Conservation (phyloP, 2,888 invertebrate genomes). For the Lithophane socia region DNA sequence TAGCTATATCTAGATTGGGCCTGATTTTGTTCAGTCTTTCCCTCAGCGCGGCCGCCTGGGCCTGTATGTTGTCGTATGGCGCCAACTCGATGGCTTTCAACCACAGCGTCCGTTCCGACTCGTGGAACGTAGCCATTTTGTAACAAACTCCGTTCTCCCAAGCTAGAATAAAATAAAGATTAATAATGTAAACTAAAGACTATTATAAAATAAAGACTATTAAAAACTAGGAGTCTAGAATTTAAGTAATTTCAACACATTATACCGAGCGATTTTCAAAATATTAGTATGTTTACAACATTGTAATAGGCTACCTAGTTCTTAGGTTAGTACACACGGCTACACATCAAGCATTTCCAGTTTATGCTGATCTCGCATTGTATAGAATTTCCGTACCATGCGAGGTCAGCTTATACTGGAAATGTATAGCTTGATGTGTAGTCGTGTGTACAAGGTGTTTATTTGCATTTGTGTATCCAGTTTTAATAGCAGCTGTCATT, state of each 20-base stretch:
- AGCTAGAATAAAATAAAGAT: slow-evolving; percentile 86
- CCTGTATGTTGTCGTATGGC: slow-evolving; percentile 95
- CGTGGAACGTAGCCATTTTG: slow-evolving; percentile 94
- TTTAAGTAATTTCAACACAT: background rate
- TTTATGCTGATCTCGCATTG: no score
- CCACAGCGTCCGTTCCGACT: slow-evolving; percentile 96
- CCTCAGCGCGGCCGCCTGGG: slow-evolving; percentile 92
- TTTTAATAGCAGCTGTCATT: slow-evolving; percentile 2
- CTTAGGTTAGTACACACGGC: background rate
- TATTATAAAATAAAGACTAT: no score
- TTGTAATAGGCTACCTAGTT: background rate
- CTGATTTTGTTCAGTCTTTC: slow-evolving; percentile 92
- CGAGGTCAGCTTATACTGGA: no score
- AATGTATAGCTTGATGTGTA: no score
- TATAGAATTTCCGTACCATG: no score
- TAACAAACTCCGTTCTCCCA: slow-evolving; percentile 96
- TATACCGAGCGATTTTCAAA: background rate
- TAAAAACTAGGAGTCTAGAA: background rate
- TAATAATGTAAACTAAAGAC: background rate
- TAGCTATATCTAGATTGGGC: slow-evolving; percentile 92
- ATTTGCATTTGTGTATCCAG: background rate
- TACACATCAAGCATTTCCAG: no score
- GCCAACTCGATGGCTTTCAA: slow-evolving; percentile 95
- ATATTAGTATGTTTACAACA: background rate
- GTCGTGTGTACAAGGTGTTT: no score